These are phyloP conservation scores for Heliconius hortense DNA, from an alignment of 2,888 invertebrate species.

Conservation along the genomic window DNA sequence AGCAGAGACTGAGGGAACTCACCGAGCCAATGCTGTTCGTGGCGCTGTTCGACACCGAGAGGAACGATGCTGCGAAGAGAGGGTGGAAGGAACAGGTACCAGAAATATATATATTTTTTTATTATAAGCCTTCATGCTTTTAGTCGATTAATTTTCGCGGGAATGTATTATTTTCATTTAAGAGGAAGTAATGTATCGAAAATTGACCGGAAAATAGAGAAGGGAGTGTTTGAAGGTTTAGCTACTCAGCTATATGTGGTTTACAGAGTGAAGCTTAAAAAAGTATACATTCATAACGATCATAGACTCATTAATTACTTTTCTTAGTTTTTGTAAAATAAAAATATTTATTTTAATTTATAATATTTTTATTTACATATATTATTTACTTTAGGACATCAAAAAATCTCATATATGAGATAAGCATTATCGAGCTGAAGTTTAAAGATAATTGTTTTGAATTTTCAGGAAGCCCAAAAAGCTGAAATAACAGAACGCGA, in stretches of 20 bases:
- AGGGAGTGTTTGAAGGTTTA: too few relatives aligned
- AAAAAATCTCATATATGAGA: background rate
- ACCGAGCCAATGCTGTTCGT: constrained; percentile 70
- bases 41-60: constrained; percentile 79
- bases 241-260: too few relatives aligned
- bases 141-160: too few relatives aligned
- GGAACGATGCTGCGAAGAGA: constrained; percentile 75
- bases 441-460: background rate
- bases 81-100: constrained; percentile 76
- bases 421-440: background rate
- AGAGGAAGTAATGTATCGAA: background rate
- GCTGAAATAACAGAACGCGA: constrained; percentile 81
- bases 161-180: background rate
- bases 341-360: too few relatives aligned
- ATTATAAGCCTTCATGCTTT: too few relatives aligned
- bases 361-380: too few relatives aligned
- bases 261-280: too few relatives aligned
- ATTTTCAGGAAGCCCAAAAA: constrained; percentile 70
- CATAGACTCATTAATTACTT: too few relatives aligned
- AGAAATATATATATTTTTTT: background rate
- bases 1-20: constrained; percentile 67
- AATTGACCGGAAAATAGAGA: background rate
- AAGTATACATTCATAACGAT: too few relatives aligned
- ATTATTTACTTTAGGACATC: background rate
- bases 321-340: too few relatives aligned